Evolutionary conservation across 1,140 invertebrate species (phyloP), one percentile per base, ranked within the genome.

Genomic region (Drosophila ambigua): DNA sequence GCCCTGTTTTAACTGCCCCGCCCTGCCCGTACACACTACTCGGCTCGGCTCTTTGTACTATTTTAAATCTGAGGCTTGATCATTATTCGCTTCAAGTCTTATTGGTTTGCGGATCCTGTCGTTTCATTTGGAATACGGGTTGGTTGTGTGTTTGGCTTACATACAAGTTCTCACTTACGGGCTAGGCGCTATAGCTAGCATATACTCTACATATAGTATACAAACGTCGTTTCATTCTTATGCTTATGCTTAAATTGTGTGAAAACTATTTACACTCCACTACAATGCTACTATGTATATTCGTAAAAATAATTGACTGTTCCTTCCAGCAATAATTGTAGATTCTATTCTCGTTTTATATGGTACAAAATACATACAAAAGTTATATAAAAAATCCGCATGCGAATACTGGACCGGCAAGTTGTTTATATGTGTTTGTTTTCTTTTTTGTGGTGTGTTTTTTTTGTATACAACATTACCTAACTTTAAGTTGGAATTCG

Each of bases 321-420:
- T 62, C 51, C 63, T 69, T 77, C 45, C 54, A 60, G 61, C 51
- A 65, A 64, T 81, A 69, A 53, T 77, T 58, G 49, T 49, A 43
- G 63, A 23, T 24, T 49, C 26, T 51, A 20, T 31, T 63, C n/a
- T 43, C 15, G 51, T 41, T 23, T 48, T 62, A 55, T 49, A 66
- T 51, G 16, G 54, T 77, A 79, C 51, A 58, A 71, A 64, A 66
- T 73, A 64, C 63, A 78, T 79, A 82, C 60, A 66, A 75, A 64
- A 44, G 44, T 65, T 52, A n/a, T 79, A 72, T 75, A 62, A 77
- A 84, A 60, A 54, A 68, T 62, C 66, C 41, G 26, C 51, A 51
- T 67, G 57, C 57, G 58, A 87, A 87, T 87, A 87, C 83, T 87
- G 83, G 83, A 88, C 83, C 83, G 83, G 83, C 83, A 87, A 87